Evolutionary conservation across 2,888 invertebrate genomes (phyloP), one percentile per base, ranked within the genome.

Genomic region (Hylaea fasciaria): DNA sequence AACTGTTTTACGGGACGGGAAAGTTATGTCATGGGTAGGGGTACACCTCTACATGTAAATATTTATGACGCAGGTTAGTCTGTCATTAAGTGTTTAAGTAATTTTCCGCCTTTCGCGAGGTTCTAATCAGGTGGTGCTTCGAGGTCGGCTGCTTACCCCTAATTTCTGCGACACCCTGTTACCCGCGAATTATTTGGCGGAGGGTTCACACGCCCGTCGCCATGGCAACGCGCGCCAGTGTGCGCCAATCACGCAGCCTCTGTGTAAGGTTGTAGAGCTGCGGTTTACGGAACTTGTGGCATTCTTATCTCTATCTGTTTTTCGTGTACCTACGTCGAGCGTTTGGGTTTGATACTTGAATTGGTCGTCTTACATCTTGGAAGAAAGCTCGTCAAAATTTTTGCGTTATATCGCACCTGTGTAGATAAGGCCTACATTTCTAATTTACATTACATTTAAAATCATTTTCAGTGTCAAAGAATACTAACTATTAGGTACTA

Each of bases 141-240:
- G 76, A 77, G 75, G 72, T 68, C 70, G 83, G 83, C 71, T 82
- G 83, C 79, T 85, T 85, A 39, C 73, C 76, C 85, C 85, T 87
- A 89, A 89, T 89, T 89, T 88, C 82, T 82, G 82, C 80, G 87
- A 83, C 86, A 85, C 84, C 83, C 85, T 84, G 87, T 87, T 89
- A 89, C 86, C 82, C 80, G 78, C 82, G 81, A 85, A 82, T 87
- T 86, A 89, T 89, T 83, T 85, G 82, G 76, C 77, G 74, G n/a
- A 81, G 85, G 84, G 86, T 85, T 84, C 80, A 76, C 75, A 72
- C 73, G 70, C 65, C 65, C 65, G 87, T 88, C 75, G 74, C 80
- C 77, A 80, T 82, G 75, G 79, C 72, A 73, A 89, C 86, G 68
- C 29, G 69, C 9, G 64, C 43, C 61, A 79, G 85, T 86, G 84